These are phyloP conservation scores for Helicoverpa armigera DNA, from an alignment of 1,140 invertebrate genomes.

Conservation along the genomic window DNA sequence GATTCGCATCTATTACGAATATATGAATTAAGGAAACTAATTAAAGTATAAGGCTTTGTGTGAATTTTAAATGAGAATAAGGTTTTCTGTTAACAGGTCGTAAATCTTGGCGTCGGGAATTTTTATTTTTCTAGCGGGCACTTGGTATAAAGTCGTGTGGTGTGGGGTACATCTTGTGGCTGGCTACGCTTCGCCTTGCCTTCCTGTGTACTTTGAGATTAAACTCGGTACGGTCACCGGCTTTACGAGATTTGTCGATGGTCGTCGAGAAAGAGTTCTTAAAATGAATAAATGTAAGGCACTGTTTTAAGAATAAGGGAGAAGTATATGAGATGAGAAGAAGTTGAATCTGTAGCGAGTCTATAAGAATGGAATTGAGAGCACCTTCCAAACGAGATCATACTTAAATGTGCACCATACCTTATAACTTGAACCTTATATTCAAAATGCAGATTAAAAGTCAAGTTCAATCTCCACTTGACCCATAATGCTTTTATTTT, in stretches of 20 bases:
- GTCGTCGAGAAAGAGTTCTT: constrained; percentile 28
- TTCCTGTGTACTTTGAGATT: constrained; percentile 38
- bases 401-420: too few relatives aligned
- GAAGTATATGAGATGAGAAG: too few relatives aligned
- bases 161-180: neutral
- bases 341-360: too few relatives aligned
- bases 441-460: too few relatives aligned
- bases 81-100: constrained; percentile 33
- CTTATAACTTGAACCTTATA: too few relatives aligned
- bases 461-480: too few relatives aligned
- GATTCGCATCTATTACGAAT: too few relatives aligned
- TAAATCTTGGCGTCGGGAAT: constrained; percentile 42
- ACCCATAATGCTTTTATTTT: too few relatives aligned
- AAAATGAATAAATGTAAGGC: neutral
- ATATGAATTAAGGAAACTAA: constrained; percentile 46
- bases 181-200: neutral
- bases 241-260: constrained; percentile 28
- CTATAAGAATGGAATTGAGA: too few relatives aligned
- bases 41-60: constrained; percentile 53
- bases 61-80: constrained; percentile 51
- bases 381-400: too few relatives aligned
- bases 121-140: constrained; percentile 32
- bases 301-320: neutral
- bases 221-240: constrained; percentile 34
- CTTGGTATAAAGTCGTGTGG: constrained; percentile 38